Evolutionary conservation across 2,113 vertebrate genomes (phyloP).

Genomic region (Lophotis ruficrista): DNA sequence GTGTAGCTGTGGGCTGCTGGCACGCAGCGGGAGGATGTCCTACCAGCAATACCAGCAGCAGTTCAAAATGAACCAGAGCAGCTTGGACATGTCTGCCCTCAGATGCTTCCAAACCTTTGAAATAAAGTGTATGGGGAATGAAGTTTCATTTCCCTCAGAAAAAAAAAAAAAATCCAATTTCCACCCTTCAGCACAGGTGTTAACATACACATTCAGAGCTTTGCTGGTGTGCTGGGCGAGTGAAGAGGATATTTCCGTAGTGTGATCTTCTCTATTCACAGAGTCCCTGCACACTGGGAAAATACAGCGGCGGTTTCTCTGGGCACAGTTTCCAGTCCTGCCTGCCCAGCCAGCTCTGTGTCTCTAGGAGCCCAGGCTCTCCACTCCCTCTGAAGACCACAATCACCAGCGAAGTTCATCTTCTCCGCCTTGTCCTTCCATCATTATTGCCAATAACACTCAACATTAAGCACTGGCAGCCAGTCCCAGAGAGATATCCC

Average conservation of each 20-base stretch:
- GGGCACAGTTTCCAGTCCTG: not conserved
- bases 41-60: not conserved
- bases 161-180: slow-evolving; percentile 31
- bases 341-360: not conserved
- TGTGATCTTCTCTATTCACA: not conserved
- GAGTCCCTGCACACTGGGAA: rapidly evolving
- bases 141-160: not conserved
- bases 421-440: not conserved
- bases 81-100: not conserved
- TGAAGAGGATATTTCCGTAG: not conserved
- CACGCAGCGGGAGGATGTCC: not conserved
- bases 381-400: not conserved
- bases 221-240: not conserved
- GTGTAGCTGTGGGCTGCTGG: not conserved
- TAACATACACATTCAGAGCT: not conserved
- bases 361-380: not conserved
- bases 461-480: not conserved
- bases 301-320: not conserved
- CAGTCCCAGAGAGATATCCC: not conserved
- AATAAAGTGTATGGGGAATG: not conserved
- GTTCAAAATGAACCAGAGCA: not conserved
- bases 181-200: slow-evolving; percentile 13
- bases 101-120: not conserved
- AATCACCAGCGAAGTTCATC: not conserved
- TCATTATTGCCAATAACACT: not conserved